These are phyloP conservation scores for Nannobrachium achirus DNA, from an alignment of 2,113 vertebrate genomes.

Conservation along the genomic window DNA sequence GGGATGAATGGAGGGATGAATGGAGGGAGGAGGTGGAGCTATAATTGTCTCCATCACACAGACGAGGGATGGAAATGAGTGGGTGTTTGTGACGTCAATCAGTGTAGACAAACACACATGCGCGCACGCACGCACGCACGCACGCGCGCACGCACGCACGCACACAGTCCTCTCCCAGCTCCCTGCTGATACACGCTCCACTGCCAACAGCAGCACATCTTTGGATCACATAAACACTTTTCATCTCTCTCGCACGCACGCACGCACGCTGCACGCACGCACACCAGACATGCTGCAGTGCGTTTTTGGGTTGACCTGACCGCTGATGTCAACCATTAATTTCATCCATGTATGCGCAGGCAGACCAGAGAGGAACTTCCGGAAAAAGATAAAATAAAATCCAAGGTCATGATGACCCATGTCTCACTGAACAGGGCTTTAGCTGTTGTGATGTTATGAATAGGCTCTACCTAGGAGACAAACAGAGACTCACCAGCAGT, in stretches of 20 bases:
- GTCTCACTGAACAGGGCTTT: slow-evolving; percentile 21
- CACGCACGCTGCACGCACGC: background rate
- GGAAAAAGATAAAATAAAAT: too few relatives aligned
- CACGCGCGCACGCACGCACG: slow-evolving; percentile 27
- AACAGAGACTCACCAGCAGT: too few relatives aligned
- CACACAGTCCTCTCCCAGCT: slow-evolving; percentile 44
- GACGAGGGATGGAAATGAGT: slow-evolving; percentile 77
- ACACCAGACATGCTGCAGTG: slow-evolving; percentile 12
- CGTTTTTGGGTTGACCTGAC: slow-evolving; percentile 11
- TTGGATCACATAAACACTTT: slow-evolving; percentile 48
- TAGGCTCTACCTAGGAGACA: too few relatives aligned
- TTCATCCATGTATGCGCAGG: slow-evolving; percentile 11
- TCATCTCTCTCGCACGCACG: background rate
- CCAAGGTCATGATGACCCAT: slow-evolving; percentile 38
- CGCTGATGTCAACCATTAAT: slow-evolving; percentile 20
- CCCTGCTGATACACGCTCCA: slow-evolving; percentile 66
- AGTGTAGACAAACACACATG: slow-evolving; percentile 46
- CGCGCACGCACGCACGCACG: background rate
- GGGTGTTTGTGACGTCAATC: slow-evolving; percentile 81
- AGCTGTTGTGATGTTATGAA: background rate
- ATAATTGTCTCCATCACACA: slow-evolving; percentile 58
- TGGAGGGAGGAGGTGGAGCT: slow-evolving; percentile 43
- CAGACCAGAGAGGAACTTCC: too few relatives aligned
- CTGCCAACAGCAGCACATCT: slow-evolving; percentile 51
- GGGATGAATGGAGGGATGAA: slow-evolving; percentile 1